Evolutionary conservation across 2,888 invertebrate species (phyloP), one percentile per base, ranked within the genome.

Genomic region (Andrena haemorrhoa): DNA sequence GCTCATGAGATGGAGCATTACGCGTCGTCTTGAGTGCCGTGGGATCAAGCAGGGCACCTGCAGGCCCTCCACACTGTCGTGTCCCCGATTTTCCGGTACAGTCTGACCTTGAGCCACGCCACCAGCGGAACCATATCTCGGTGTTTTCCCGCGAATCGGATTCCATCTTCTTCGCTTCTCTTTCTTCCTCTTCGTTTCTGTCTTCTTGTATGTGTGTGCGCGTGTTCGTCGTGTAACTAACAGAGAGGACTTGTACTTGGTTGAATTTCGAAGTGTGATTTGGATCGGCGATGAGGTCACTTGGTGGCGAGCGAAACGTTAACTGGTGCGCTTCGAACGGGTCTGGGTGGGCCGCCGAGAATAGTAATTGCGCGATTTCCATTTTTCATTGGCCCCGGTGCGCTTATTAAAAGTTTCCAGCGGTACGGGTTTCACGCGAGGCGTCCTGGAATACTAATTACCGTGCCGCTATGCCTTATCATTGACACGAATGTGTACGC

Each of bases 1-100:
- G 83, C 91, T 92, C 33, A 91, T 93, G 92, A 89, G 93, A 88
- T 94, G 93, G 93, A 92, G 93, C 86, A 94, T 94, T 85, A 93
- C 91, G 65, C 89, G 93, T 64, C 89, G 92, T 68, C 86, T 93
- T 81, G 91, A 92, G 77, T 90, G 86, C 79, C 89, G 90, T 20
- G 90, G 88, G 69, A 87, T 89, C 75, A 91, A 89, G 75, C 91
- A 84, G 53, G 20, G 47, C 41, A 68, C 69, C 53, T 77, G 80
- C 74, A 79, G 80, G 12, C 47, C 51, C 51, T 63, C 70, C 66
- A 79, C 73, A 31, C 53, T 70, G 12, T 75, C 65, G 47, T 79
- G 66, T 61, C 71, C 51, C n/a, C 79, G 74, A 65, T 82, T 53
- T 75, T 84, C 86, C 71, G 86, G 86, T 86, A 86, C 75, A 78